A percentile compares a stretch with the other conserved stretches of the same genome.
These are phyloP conservation scores for Cerastis leucographa DNA, from an alignment of 2,888 invertebrate genomes.

Conservation along the genomic window DNA sequence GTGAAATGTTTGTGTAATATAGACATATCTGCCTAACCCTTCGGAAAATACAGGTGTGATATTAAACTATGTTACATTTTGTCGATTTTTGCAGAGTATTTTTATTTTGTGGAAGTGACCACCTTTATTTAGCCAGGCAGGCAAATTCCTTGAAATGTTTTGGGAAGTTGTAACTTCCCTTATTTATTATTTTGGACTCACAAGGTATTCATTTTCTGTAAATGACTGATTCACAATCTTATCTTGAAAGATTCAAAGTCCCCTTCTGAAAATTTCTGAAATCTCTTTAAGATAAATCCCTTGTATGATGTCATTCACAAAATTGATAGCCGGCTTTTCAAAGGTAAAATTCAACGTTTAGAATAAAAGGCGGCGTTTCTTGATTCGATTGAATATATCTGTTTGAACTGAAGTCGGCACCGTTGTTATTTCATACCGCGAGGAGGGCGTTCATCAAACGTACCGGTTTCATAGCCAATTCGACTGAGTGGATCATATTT, in stretches of 20 bases:
- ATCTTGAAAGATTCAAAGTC: background rate
- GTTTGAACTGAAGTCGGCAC: slow-evolving; percentile 15
- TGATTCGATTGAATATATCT: slow-evolving; percentile 15
- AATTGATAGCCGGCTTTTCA: slow-evolving; percentile 1
- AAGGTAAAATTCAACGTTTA: slow-evolving; percentile 12
- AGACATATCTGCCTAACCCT: background rate
- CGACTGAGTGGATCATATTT: slow-evolving; percentile 51
- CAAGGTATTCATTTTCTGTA: background rate
- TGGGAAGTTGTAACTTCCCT: background rate
- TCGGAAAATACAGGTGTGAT: background rate
- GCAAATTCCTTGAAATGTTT: background rate
- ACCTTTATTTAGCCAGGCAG: background rate
- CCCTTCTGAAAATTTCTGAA: background rate
- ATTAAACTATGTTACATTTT: background rate
- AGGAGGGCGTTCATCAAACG: slow-evolving; percentile 17
- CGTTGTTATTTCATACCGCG: slow-evolving; percentile 38
- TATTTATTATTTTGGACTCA: background rate
- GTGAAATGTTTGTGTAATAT: background rate
- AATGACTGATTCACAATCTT: slow-evolving; percentile 10
- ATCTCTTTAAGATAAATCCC: background rate
- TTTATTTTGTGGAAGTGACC: background rate
- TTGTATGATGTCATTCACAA: slow-evolving; percentile 11
- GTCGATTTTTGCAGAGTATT: background rate
- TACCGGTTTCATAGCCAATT: slow-evolving; percentile 41
- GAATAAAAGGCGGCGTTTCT: slow-evolving; percentile 4